Evolutionary conservation across 2,113 vertebrate genomes (phyloP), one percentile per base, ranked within the genome.

Genomic region (Grantiella picta): DNA sequence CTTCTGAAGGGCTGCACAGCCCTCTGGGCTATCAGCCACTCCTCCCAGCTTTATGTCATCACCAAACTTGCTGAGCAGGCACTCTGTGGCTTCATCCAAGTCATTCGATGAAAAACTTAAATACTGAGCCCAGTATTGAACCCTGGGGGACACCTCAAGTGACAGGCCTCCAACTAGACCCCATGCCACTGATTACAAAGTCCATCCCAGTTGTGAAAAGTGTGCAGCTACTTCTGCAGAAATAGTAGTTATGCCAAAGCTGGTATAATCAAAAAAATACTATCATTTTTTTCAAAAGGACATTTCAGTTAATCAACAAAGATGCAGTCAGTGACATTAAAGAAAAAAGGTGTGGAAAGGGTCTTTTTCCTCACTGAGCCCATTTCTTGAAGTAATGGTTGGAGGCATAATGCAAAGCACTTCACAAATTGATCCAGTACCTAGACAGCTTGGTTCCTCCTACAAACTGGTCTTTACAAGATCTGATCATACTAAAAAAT

Each of bases 11-110:
- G 56, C n/a, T 79, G 40, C 57, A 10, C 49, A 49, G 42, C 14
- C 7, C 29, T 56, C 17, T 31, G 66, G 42, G 35, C 1, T 57
- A 7, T 42, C 0, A 1, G 3, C 31, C 35, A 27, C 35, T 56
- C 9, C 35, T 80, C 25, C 1, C 35, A 50, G 71, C 25, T 31
- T 40, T 40, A 15, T 16, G 60, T 45, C 8, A 17, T 42, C 31
- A n/a, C 29, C 18, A 18, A 31, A 12, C n/a, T 38, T 38, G 38
- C 38, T 38, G 38, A 38, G 38, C 38, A 35, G 18, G 4, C 24
- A 11, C 38, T 25, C 24, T 53, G 17, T 47, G n/a, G 17, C 54
- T 76, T 82, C 17, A 10, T 54, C 40, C 54, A 61, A 35, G n/a
- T 82, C 45, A 25, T 31, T 53, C 6, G 38, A 31, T 45, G 28